A percentile compares a stretch with the other conserved stretches of the same genome.
phyloP scores from a whole-genome alignment of 2,888 invertebrate genomes.

The Rhagonycha fulva region DNA sequence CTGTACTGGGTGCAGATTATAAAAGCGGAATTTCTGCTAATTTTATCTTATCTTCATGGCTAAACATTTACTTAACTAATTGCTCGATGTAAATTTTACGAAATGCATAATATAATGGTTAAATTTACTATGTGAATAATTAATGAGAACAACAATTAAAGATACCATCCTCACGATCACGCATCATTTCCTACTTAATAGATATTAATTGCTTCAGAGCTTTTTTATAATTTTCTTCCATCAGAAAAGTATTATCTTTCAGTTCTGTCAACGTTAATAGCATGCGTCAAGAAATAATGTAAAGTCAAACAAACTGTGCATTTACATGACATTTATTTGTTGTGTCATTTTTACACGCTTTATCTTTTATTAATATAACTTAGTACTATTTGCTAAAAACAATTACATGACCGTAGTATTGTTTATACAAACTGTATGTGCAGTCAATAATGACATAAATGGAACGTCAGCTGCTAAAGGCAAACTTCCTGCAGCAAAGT shows the following conservation, averaged over 20 bases:
- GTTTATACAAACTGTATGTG: background rate
- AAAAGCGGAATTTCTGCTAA: constrained; percentile 3
- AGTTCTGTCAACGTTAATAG: constrained; percentile 1
- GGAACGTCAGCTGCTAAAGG: background rate
- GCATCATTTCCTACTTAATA: constrained; percentile 15
- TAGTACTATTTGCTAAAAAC: background rate
- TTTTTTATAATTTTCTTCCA: constrained; percentile 11
- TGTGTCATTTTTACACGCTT: background rate
- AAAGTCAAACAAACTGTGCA: background rate
- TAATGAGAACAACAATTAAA: background rate
- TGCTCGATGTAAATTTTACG: background rate
- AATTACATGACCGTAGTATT: background rate
- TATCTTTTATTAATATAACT: background rate
- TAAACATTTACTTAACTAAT: background rate
- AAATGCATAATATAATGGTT: background rate
- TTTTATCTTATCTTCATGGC: background rate
- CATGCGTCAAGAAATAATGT: background rate
- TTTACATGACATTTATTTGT: background rate
- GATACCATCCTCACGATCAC: background rate
- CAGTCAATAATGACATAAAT: background rate
- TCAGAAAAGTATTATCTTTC: constrained; percentile 8
- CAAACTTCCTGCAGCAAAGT: background rate
- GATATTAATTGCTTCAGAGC: constrained; percentile 16
- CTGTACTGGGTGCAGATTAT: constrained; percentile 18
- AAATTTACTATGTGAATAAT: constrained; percentile 3